Percentiles rank a stretch among this genome's conserved stretches.
Conservation (phyloP, 2,113 vertebrate species). For the Diadophis punctatus region DNA sequence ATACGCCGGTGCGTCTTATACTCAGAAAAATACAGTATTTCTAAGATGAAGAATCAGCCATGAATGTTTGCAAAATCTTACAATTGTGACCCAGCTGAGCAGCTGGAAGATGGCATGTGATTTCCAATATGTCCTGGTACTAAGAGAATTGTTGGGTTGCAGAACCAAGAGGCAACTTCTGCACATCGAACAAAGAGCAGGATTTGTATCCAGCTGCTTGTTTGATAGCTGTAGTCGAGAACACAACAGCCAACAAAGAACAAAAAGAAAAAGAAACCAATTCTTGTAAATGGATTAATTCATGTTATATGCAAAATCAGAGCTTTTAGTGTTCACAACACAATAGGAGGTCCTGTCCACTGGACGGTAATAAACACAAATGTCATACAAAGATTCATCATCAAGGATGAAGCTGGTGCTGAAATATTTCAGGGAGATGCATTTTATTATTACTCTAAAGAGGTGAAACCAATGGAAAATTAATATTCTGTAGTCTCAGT, state of each 20-base stretch:
- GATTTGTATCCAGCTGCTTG: slow-evolving; percentile 16
- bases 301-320: slow-evolving; percentile 8
- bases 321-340: slow-evolving; percentile 1
- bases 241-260: slow-evolving; percentile 2
- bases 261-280: not conserved
- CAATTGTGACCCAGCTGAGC: not conserved
- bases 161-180: not conserved
- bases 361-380: not conserved
- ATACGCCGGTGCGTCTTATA: no score
- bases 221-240: slow-evolving; percentile 18
- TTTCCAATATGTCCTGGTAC: not conserved
- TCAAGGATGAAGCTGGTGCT: not conserved
- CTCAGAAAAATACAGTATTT: no score
- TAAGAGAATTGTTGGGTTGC: not conserved
- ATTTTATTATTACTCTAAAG: not conserved
- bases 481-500: not conserved
- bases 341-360: slow-evolving; percentile 4
- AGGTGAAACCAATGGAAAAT: not conserved
- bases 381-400: not conserved
- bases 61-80: not conserved
- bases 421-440: slow-evolving; percentile 14
- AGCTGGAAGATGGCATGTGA: not conserved
- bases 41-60: not conserved
- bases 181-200: not conserved
- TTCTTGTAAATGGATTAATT: slow-evolving; percentile 12